Base-by-base conservation (phyloP, 2,113 vertebrate species). In the Alethe diademata region DNA sequence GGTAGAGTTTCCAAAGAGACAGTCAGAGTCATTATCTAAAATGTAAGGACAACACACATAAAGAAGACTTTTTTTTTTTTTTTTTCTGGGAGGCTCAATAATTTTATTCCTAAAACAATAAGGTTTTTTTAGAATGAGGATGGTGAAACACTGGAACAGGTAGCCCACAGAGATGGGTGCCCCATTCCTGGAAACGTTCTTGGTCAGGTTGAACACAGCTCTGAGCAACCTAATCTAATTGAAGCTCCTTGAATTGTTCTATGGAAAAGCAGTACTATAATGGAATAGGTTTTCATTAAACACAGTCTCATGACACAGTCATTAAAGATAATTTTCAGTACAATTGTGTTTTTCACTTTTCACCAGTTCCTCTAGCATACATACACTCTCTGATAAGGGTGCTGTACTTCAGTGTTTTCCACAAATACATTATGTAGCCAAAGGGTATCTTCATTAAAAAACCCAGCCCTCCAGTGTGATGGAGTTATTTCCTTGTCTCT, bases 391-490 rank as follows among this genome's bases (percentile, higher is more conserved):
- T 62, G 17, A 6, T 51, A 50, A 56, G 9, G 48, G 35, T 31
- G 38, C 18, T 14, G 23, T 26, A 20, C 15, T 25, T 53, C 29
- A 17, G 15, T 23, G 15, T 85, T 65, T 73, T 36, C 33, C 15
- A 33, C n/a, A 50, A 20, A 40, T 13, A 8, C 6, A 5, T 12
- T 64, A 1, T 22, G 7, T 26, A 58, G 14, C 38, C 17, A 19
- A 12, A 3, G 2, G 4, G 1, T 19, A 17, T 40, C 22, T 64
- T 24, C 11, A 20, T 22, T 6, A 45, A 80, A 69, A 29, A 56
- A 1, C 0, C 5, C 60, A 58, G 36, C 6, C 4, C 11, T 53
- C 13, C 35, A 4, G 9, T 1, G 31, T 19, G 23, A 25, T 20
- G 8, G 28, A 61, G 29, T 45, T 62, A 50, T 69, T 90, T 85